Percentiles rank a stretch among this genome's conserved stretches.
Evolutionary conservation across 1,140 invertebrate genomes (phyloP).

Genomic region (Aphelinus certus): DNA sequence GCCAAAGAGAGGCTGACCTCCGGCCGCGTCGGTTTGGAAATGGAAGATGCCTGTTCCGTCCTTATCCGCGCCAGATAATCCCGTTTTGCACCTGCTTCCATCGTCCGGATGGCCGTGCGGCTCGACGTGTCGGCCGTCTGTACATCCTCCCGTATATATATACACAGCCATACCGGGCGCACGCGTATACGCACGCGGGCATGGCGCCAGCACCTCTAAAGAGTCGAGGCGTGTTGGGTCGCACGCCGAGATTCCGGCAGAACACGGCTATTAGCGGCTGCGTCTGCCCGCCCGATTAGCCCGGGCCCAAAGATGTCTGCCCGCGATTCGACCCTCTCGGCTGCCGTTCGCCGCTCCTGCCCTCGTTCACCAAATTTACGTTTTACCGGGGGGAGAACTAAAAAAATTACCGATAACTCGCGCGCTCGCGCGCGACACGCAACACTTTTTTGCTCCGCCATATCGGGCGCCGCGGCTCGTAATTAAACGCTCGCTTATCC

Average conservation of each 20-base stretch:
- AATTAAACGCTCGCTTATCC: no score
- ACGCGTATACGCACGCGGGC: neutral
- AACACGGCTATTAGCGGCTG: slow-evolving; percentile 15
- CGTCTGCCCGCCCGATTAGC: neutral
- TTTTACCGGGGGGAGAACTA: neutral
- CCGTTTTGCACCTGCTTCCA: slow-evolving; percentile 35
- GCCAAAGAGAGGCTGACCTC: neutral
- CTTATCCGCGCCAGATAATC: slow-evolving; percentile 23
- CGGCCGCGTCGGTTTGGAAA: neutral
- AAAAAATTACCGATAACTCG: no score
- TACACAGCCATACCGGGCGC: no score
- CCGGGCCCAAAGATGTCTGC: neutral
- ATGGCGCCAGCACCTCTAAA: neutral
- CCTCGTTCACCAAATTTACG: slow-evolving; percentile 1
- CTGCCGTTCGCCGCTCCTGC: no score
- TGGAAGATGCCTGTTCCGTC: slow-evolving; percentile 26
- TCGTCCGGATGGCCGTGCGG: neutral
- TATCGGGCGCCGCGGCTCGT: no score
- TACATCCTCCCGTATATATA: no score
- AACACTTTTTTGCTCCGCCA: no score
- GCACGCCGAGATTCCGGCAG: no score
- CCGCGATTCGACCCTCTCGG: neutral
- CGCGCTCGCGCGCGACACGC: no score
- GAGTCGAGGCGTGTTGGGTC: no score
- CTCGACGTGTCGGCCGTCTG: no score